Evolutionary conservation across 2,797 vertebrate species (phyloP).

Genomic region (Sebastes hopkinsi): DNA sequence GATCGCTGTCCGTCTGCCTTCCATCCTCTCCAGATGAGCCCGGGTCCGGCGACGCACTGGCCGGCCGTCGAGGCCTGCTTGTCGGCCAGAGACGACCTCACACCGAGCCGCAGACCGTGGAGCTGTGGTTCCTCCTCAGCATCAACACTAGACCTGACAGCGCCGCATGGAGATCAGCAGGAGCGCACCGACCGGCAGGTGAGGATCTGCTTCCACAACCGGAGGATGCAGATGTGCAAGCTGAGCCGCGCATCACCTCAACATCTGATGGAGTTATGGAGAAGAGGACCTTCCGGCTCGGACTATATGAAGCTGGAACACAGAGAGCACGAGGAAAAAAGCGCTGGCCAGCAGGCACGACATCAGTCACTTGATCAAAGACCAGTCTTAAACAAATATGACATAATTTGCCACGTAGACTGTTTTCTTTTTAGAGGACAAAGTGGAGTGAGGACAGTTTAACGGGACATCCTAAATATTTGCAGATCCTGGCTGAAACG

Average conservation of each 20-base stretch:
- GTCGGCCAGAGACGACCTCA: slow-evolving; percentile 31
- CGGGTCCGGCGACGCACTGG: slow-evolving; percentile 54
- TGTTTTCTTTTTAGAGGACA: not conserved
- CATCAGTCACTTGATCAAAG: not conserved
- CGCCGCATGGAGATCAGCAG: slow-evolving; percentile 84
- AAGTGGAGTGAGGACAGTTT: not conserved
- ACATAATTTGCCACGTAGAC: not conserved
- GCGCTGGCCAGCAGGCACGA: not conserved
- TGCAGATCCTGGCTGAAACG: not conserved
- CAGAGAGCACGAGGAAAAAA: not conserved
- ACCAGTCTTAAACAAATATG: not conserved
- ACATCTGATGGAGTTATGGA: not conserved
- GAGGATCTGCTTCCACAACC: slow-evolving; percentile 56
- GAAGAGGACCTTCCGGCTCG: not conserved
- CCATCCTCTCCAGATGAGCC: not conserved
- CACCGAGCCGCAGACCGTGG: slow-evolving; percentile 23
- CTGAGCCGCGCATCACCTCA: slow-evolving; percentile 10
- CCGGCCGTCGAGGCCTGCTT: slow-evolving; percentile 42
- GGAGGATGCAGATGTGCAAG: slow-evolving; percentile 5
- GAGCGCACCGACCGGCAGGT: slow-evolving; percentile 35
- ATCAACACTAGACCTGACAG: slow-evolving; percentile 68
- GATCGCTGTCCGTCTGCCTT: not conserved
- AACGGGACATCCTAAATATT: not conserved
- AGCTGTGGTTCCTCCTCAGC: slow-evolving; percentile 44
- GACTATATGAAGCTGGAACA: not conserved